Evolutionary conservation across 1,140 invertebrate species (phyloP), one percentile per base, ranked within the genome.

Genomic region (Drosophila teissieri): DNA sequence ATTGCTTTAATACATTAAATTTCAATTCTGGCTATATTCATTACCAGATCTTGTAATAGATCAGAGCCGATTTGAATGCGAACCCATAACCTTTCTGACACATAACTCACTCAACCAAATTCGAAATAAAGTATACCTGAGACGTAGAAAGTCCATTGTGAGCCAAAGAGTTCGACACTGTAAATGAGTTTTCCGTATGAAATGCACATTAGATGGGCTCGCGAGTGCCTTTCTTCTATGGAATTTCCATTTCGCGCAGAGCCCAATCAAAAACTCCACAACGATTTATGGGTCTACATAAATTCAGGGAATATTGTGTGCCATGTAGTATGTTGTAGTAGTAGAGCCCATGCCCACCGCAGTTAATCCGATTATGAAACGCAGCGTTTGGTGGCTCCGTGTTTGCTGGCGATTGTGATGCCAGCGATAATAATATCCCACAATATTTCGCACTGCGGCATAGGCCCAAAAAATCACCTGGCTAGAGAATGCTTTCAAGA

Each of bases 291-390:
- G 49, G 84, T 68, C 72, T 83, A 86, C 83, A 86, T 88, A 86
- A 88, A 88, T 86, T 86, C 65, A 80, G 70, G 64, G 61, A 67
- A 84, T 90, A 90, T 83, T 89, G 78, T 88, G 48, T 60, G 15
- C 31, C 15, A 12, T 36, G 36, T 37, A 31, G 27, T 31, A 31
- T 19, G 7, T n/a, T n/a, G n/a, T n/a, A n/a, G n/a, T n/a, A n/a
- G n/a, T 10, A 31, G 31, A 17, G 40, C 17, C 31, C 31, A 31
- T 90, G 90, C 85, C 85, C 80, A 89, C 85, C 85, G 85, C 85
- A 89, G 85, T 89, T 89, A 89, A 89, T 78, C 85, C 57, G 85
- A 84, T 89, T 89, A 89, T 80, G 73, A 90, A 89, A 77, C 55
- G 72, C 62, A 52, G 62, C 56, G 70, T 55, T 64, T 40, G 58